A percentile compares a stretch with the other conserved stretches of the same genome.
Conservation (phyloP, 2,888 invertebrate genomes). For the Chalcis sispes region DNA sequence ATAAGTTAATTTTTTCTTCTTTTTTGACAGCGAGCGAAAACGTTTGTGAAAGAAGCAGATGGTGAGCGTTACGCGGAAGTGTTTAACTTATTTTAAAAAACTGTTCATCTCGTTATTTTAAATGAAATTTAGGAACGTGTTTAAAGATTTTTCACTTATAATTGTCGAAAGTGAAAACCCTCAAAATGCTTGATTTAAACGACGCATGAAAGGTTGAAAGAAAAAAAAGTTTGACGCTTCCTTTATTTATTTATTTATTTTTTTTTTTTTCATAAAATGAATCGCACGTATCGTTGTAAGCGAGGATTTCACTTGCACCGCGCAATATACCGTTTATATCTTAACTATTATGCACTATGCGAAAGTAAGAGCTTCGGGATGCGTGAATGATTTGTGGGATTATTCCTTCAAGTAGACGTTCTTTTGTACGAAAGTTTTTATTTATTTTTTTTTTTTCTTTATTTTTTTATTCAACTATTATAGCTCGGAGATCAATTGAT, state of each 20-base stretch:
- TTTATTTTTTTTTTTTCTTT: not conserved
- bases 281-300: constrained; percentile 39
- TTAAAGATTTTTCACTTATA: too few relatives aligned
- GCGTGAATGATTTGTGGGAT: constrained; percentile 53
- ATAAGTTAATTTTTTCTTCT: too few relatives aligned
- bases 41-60: too few relatives aligned
- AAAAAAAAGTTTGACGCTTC: constrained; percentile 3
- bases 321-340: constrained; percentile 1
- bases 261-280: constrained; percentile 43
- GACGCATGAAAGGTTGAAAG: not conserved
- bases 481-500: constrained; percentile 38
- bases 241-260: too few relatives aligned
- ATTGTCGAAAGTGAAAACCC: not conserved
- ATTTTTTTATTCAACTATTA: not conserved
- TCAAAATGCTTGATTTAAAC: not conserved
- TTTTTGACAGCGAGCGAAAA: too few relatives aligned
- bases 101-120: too few relatives aligned
- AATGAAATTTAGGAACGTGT: too few relatives aligned
- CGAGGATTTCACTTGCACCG: constrained; percentile 26
- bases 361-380: constrained; percentile 50
- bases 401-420: constrained; percentile 38
- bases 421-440: constrained; percentile 29
- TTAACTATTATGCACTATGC: constrained; percentile 46
- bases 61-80: too few relatives aligned
- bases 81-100: too few relatives aligned